phyloP scores from a whole-genome alignment of 2,113 vertebrate species.

The Puntigrus tetrazona region DNA sequence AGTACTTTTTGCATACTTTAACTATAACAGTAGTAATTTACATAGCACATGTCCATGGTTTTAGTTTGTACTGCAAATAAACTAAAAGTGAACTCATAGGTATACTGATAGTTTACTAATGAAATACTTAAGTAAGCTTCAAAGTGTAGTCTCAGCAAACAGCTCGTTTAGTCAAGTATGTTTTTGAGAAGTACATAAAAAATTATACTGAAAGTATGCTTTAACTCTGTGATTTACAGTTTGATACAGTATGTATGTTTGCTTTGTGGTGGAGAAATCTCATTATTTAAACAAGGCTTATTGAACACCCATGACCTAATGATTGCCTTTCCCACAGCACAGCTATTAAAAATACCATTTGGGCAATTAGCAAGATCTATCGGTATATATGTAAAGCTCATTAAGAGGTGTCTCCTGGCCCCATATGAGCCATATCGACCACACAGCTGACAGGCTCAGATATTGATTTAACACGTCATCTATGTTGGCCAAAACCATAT shows the following conservation, averaged over 20 bases:
- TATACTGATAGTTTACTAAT: too few relatives aligned
- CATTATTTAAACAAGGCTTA: neutral
- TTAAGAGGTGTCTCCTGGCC: conserved; percentile 36
- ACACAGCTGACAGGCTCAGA: conserved; percentile 11
- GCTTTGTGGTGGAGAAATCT: neutral
- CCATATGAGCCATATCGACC: conserved; percentile 28
- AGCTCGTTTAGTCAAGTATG: too few relatives aligned
- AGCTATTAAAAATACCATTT: conserved; percentile 48
- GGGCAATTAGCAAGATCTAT: conserved; percentile 47
- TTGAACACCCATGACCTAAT: conserved; percentile 23
- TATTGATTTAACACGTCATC: conserved; percentile 27
- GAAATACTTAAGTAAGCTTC: too few relatives aligned
- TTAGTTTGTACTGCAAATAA: too few relatives aligned
- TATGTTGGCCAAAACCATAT: neutral
- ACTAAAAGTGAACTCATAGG: too few relatives aligned
- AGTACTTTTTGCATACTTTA: too few relatives aligned
- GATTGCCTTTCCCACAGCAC: neutral
- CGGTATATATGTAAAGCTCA: conserved; percentile 43
- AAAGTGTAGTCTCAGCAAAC: too few relatives aligned
- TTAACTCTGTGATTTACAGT: too few relatives aligned
- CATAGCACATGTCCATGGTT: too few relatives aligned
- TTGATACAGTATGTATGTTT: neutral
- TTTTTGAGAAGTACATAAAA: too few relatives aligned
- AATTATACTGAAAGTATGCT: too few relatives aligned
- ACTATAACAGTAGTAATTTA: too few relatives aligned